Evolutionary conservation across 2,113 vertebrate species (phyloP).

Genomic region (Gobius niger): DNA sequence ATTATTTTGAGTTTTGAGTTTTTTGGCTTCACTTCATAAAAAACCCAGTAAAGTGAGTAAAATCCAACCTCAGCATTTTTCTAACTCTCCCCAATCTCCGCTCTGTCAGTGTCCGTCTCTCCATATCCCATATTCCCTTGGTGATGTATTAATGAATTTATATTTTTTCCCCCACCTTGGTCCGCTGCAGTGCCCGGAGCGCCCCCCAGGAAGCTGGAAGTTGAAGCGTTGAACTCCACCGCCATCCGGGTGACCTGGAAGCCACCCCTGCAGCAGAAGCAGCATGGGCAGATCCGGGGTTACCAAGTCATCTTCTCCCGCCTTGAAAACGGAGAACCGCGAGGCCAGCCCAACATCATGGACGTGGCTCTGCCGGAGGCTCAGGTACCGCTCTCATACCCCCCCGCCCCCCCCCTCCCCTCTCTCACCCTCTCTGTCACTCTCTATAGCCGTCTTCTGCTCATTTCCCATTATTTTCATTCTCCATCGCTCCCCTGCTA

Average conservation of each 20-base stretch:
- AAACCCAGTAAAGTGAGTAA: slow-evolving; percentile 28
- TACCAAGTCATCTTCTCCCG: slow-evolving; percentile 97
- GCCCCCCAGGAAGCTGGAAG: slow-evolving; percentile 92
- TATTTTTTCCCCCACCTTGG: neutral
- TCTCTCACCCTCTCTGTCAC: slow-evolving; percentile 9
- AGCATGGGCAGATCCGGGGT: slow-evolving; percentile 95
- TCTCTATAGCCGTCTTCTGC: slow-evolving; percentile 31
- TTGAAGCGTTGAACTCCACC: slow-evolving; percentile 92
- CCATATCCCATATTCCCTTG: slow-evolving; percentile 10
- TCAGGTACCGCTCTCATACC: slow-evolving; percentile 80
- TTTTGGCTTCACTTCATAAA: slow-evolving; percentile 46
- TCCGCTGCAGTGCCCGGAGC: slow-evolving; percentile 89
- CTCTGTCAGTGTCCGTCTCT: slow-evolving; percentile 2
- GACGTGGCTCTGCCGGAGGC: slow-evolving; percentile 94
- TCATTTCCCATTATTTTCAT: slow-evolving; percentile 47
- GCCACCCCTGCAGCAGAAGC: slow-evolving; percentile 89
- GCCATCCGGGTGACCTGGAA: slow-evolving; percentile 94
- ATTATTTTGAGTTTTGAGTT: slow-evolving; percentile 43
- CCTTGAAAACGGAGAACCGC: slow-evolving; percentile 90
- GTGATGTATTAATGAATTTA: too few species aligned
- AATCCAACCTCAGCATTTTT: slow-evolving; percentile 40
- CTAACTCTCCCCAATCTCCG: slow-evolving; percentile 5
- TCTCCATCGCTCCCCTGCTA: slow-evolving; percentile 32
- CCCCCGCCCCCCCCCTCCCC: slow-evolving; percentile 13
- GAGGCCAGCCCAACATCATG: slow-evolving; percentile 90